Conservation (phyloP, 2,113 vertebrate genomes). For the Nycticebus coucang region DNA sequence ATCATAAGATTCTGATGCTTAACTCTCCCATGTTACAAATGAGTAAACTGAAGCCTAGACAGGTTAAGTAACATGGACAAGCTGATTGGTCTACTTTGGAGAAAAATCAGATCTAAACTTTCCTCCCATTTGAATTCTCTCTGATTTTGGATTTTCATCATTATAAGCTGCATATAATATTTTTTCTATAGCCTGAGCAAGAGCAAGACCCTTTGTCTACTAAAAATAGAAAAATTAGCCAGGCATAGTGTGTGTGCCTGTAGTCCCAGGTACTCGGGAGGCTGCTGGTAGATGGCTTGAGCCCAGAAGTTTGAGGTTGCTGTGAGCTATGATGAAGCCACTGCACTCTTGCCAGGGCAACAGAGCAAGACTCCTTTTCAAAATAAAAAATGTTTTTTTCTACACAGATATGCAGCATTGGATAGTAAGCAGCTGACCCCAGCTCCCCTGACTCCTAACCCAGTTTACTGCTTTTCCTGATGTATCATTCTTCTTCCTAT, state of each 20-base stretch:
- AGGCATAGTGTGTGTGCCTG: no score
- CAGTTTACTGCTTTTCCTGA: background rate
- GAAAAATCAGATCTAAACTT: background rate
- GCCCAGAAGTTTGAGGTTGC: no score
- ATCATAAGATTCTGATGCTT: background rate
- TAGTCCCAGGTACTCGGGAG: no score
- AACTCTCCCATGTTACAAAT: background rate
- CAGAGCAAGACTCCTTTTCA: no score
- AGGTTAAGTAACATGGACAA: background rate
- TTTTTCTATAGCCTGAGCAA: no score
- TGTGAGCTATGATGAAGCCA: no score
- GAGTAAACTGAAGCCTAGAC: background rate
- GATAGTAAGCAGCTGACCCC: background rate
- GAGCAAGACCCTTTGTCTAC: no score
- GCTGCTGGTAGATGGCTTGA: no score
- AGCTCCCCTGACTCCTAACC: conserved; percentile 27
- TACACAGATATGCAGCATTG: background rate
- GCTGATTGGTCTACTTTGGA: background rate
- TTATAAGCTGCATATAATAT: background rate
- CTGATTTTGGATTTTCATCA: conserved; percentile 35
- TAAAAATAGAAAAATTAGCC: no score
- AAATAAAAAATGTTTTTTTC: background rate
- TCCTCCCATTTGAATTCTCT: background rate
- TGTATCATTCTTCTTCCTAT: background rate
- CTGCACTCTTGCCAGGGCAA: no score